Percentiles rank a stretch among this genome's conserved stretches.
Conservation (phyloP, 2,797 vertebrate genomes). For the Denticeps clupeoides region DNA sequence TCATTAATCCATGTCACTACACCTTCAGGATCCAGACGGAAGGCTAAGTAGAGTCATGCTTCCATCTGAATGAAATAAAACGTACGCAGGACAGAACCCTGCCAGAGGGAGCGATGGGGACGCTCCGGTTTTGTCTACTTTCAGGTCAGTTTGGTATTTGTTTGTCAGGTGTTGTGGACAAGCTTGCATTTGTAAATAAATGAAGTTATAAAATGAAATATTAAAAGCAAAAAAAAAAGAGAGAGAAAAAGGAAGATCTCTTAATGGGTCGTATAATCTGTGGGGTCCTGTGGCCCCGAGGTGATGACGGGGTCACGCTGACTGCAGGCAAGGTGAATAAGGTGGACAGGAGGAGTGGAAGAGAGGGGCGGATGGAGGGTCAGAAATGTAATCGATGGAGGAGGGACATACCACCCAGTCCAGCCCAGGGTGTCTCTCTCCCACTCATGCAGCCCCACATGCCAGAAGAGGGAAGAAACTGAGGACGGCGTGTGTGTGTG, state of each 20-base stretch:
- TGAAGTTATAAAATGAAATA: conserved; percentile 46
- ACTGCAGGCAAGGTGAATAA: no score
- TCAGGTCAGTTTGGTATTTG: conserved; percentile 9
- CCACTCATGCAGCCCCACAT: conserved; percentile 48
- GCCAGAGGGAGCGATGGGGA: conserved; percentile 47
- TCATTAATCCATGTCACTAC: conserved; percentile 8
- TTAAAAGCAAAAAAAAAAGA: conserved; percentile 32
- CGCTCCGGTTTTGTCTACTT: neutral
- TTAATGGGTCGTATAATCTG: no score
- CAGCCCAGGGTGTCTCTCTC: conserved; percentile 28
- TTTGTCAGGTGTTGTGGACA: conserved; percentile 19
- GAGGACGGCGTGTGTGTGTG: conserved; percentile 24
- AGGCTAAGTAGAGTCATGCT: conserved; percentile 4
- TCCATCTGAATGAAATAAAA: conserved; percentile 31
- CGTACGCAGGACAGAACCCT: conserved; percentile 66
- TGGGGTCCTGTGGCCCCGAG: no score
- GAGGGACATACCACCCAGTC: conserved; percentile 23
- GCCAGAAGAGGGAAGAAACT: conserved; percentile 22
- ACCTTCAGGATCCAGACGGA: conserved; percentile 3
- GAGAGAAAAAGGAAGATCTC: conserved; percentile 47
- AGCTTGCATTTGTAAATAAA: conserved; percentile 33
- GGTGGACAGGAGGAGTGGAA: neutral
- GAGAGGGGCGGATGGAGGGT: conserved; percentile 5
- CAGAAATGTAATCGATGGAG: neutral
- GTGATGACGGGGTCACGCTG: no score